Evolutionary conservation across 1,140 invertebrate genomes (phyloP).

Genomic region (Coenobita brevimanus): DNA sequence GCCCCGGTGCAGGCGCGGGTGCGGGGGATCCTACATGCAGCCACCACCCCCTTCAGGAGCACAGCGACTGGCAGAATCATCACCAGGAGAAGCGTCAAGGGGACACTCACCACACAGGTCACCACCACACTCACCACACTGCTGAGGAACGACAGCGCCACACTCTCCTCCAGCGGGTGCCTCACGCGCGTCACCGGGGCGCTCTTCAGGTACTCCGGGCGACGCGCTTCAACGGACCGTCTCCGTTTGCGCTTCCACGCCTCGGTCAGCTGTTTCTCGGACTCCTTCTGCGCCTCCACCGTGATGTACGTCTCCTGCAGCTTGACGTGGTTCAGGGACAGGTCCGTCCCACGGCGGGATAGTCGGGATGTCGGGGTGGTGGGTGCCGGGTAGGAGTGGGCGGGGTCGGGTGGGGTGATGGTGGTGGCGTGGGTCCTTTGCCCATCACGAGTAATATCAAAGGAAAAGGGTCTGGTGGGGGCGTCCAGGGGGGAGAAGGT

Average conservation of each 20-base stretch:
- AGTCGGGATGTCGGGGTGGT: not conserved
- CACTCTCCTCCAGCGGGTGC: constrained; percentile 75
- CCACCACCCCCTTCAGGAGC: constrained; percentile 72
- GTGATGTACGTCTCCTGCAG: constrained; percentile 50
- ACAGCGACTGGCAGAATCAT: constrained; percentile 74
- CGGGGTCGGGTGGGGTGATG: not conserved
- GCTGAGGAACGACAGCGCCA: constrained; percentile 73
- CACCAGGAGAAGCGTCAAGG: constrained; percentile 73
- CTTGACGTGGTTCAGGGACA: constrained; percentile 14
- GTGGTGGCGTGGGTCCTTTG: not conserved
- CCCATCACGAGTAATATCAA: not conserved
- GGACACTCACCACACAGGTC: constrained; percentile 73
- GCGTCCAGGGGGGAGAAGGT: not conserved
- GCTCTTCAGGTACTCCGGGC: constrained; percentile 65
- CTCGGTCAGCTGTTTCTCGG: constrained; percentile 27
- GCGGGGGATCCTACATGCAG: constrained; percentile 65
- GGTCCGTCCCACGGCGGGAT: constrained; percentile 1
- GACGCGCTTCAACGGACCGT: not conserved
- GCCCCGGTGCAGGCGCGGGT: constrained; percentile 68
- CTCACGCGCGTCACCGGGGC: constrained; percentile 72
- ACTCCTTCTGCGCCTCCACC: constrained; percentile 44
- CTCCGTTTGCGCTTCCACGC: constrained; percentile 60
- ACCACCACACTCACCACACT: constrained; percentile 73
- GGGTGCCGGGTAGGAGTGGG: not conserved
- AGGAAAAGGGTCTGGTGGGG: not conserved